Evolutionary conservation across 2,888 invertebrate species (phyloP).

Genomic region (Diadromus collaris): DNA sequence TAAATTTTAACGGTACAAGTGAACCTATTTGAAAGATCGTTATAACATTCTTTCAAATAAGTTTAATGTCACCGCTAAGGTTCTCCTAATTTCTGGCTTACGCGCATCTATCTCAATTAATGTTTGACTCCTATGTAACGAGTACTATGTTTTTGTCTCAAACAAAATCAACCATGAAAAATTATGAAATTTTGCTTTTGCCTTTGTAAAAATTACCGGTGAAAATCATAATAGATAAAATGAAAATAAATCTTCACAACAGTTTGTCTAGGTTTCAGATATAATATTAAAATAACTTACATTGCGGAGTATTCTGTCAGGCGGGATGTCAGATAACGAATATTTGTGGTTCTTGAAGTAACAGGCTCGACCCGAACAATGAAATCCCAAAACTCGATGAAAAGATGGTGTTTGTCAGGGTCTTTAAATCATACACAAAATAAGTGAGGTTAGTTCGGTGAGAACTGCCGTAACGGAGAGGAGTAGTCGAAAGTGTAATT

Average conservation of each 20-base stretch:
- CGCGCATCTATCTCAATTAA: background rate
- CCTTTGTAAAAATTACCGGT: background rate
- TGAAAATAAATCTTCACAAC: no score
- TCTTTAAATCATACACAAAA: background rate
- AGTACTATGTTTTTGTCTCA: background rate
- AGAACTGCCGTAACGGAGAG: background rate
- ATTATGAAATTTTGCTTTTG: no score
- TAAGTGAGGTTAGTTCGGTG: background rate
- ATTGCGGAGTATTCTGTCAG: background rate
- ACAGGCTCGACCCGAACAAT: background rate
- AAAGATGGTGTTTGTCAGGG: no score
- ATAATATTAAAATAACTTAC: conserved; percentile 8
- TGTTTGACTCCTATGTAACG: background rate
- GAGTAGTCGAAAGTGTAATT: background rate
- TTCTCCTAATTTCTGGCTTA: background rate
- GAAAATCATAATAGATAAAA: no score
- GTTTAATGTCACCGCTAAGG: background rate
- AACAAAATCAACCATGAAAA: no score
- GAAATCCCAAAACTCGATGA: background rate
- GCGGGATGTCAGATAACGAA: background rate
- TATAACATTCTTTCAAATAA: background rate
- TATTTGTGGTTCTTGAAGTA: background rate
- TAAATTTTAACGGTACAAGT: background rate
- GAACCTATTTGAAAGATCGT: background rate
- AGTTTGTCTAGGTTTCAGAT: background rate